These are phyloP conservation scores for Eupsittula cactorum DNA, from an alignment of 2,113 vertebrate genomes.

Conservation along the genomic window DNA sequence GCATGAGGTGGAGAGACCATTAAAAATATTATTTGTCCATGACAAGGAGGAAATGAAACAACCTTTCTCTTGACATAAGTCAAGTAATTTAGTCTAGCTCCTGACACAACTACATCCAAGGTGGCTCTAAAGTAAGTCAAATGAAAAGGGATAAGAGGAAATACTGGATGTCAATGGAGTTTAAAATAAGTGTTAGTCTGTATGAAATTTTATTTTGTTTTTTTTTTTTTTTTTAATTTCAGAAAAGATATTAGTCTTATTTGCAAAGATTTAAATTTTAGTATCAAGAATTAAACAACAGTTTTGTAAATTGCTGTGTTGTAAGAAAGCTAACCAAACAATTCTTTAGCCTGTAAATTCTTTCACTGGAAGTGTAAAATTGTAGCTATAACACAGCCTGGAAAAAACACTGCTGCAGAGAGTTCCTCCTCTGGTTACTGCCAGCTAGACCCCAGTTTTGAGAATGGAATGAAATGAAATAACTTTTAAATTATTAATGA, in stretches of 20 bases:
- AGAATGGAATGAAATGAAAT: not conserved
- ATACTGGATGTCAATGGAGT: not conserved
- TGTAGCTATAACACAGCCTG: not conserved
- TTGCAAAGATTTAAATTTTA: not conserved
- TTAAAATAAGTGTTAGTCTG: not conserved
- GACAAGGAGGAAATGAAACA: constrained; percentile 21
- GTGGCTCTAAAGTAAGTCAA: not conserved
- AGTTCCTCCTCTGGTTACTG: not conserved
- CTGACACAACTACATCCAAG: not conserved
- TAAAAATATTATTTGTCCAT: constrained; percentile 22
- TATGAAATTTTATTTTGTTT: not conserved
- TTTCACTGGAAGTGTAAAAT: not conserved
- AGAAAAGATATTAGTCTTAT: not conserved
- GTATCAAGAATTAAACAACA: not conserved
- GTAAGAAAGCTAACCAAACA: not conserved
- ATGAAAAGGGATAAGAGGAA: not conserved
- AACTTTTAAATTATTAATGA: not conserved
- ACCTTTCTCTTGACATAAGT: not conserved
- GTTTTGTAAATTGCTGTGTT: not conserved
- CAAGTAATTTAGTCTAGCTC: not conserved
- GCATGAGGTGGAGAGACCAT: not conserved
- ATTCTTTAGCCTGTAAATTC: not conserved
- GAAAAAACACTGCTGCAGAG: not conserved
- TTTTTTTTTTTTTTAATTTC: not conserved
- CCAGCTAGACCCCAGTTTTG: not conserved